Percentiles rank a stretch among this genome's conserved stretches.
Evolutionary conservation across 2,797 vertebrate genomes (phyloP).

Genomic region (Enteromius trimaculatus): DNA sequence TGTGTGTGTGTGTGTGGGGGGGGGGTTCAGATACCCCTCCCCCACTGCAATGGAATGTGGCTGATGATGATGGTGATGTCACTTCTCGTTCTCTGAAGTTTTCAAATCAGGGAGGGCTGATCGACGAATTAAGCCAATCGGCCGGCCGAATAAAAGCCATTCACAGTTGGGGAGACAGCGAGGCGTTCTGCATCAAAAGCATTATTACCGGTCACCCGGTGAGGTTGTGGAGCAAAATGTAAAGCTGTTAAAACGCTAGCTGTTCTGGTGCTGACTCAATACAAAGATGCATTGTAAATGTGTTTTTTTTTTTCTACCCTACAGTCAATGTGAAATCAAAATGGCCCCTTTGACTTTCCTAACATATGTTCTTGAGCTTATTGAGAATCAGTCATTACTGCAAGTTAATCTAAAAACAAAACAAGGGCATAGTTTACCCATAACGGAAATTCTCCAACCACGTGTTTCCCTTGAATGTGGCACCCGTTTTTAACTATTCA

Average conservation of each 20-base stretch:
- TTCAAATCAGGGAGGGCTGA: constrained; percentile 60
- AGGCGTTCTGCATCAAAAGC: constrained; percentile 63
- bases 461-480: not conserved
- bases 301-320: not conserved
- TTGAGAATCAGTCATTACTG: not conserved
- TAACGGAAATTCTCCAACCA: not conserved
- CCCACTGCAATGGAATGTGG: constrained; percentile 77
- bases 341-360: not conserved
- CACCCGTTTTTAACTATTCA: not conserved
- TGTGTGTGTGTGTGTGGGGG: constrained; percentile 24
- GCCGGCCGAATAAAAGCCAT: constrained; percentile 66
- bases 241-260: constrained; percentile 45
- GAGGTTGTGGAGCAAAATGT: constrained; percentile 42
- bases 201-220: constrained; percentile 47
- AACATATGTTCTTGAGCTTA: not conserved
- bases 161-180: constrained; percentile 71
- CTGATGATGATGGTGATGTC: constrained; percentile 79
- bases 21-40: constrained; percentile 55
- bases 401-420: not conserved
- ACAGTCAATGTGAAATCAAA: constrained; percentile 13
- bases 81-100: constrained; percentile 75
- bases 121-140: constrained; percentile 52
- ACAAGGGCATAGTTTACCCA: not conserved
- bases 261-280: constrained; percentile 50
- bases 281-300: constrained; percentile 32